Evolutionary conservation across 2,797 vertebrate genomes (phyloP), one percentile per base, ranked within the genome.

Genomic region (Pipistrellus pipistrellus): DNA sequence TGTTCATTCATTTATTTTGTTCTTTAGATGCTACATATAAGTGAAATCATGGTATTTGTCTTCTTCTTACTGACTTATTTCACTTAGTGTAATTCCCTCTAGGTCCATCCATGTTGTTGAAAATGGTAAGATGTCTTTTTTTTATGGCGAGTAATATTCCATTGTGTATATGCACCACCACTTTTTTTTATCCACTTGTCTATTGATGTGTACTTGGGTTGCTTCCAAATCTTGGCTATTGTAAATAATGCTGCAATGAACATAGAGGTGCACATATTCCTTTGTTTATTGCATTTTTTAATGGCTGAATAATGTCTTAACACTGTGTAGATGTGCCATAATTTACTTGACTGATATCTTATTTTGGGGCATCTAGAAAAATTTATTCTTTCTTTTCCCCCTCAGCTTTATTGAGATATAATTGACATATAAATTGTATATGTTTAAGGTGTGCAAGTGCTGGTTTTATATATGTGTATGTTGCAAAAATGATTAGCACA

Each of bases 291-390:
- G 4, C 6, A 48, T 73, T 6, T 75, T 91, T 84, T 82, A 81
- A 78, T 87, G 46, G 30, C 25, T 46, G 12, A 76, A 6, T 64
- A 57, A 59, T 71, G 32, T 88, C 91, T 20, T 44, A 21, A 17
- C 15, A 66, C 21, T 88, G 4, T 91, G 25, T 81, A 25, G 8
- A 7, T 53, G 18, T 55, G 6, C 35, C 20, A 66, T 44, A 66
- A 44, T 66, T 93, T 68, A 57, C 30, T 95, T 80, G 62, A 20
- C 41, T 75, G 46, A 64, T 78, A 38, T 41, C n/a, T 95, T 73
- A 41, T 44, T 88, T 94, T 87, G 38, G 64, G 59, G 46, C 64
- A 44, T 27, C 30, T 68, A 66, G 11, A 12, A 48, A 66, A 95
- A 82, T 87, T 84, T 38, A 64, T 94, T 23, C 21, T 51, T 23